These are phyloP conservation scores for Brachypteracias leptosomus DNA, from an alignment of 2,113 vertebrate species.

Conservation along the genomic window DNA sequence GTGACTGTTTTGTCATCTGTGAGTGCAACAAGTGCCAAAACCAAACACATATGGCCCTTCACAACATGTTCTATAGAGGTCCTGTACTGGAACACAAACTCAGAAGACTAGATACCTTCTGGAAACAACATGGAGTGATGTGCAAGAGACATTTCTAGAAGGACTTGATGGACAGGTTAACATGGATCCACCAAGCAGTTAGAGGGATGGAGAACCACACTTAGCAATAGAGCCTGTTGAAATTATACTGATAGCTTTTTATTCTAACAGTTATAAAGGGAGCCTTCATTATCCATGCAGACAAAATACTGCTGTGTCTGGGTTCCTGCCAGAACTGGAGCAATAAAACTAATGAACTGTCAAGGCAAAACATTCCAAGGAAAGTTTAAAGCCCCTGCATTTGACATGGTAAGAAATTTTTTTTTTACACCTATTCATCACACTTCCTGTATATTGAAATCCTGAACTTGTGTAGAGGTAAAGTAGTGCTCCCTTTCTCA, in stretches of 20 bases:
- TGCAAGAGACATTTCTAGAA: background rate
- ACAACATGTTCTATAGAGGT: background rate
- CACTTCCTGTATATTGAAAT: background rate
- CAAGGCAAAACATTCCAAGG: slow-evolving; percentile 33
- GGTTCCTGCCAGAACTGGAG: background rate
- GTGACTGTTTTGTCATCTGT: background rate
- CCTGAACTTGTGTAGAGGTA: background rate
- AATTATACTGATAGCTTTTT: background rate
- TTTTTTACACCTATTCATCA: background rate
- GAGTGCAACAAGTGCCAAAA: background rate
- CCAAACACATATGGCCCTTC: background rate
- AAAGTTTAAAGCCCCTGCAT: background rate
- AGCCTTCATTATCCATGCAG: background rate
- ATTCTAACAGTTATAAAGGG: slow-evolving; percentile 10
- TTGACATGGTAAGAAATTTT: background rate
- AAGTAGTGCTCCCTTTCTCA: background rate
- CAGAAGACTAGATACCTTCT: background rate
- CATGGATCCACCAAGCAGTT: background rate
- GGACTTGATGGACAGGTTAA: background rate
- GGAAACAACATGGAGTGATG: background rate
- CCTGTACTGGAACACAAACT: background rate
- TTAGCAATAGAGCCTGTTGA: background rate
- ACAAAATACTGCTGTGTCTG: background rate
- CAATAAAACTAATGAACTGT: slow-evolving; percentile 32
- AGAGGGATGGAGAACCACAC: background rate